A percentile compares a stretch with the other conserved stretches of the same genome.
phyloP scores from a whole-genome alignment of 2,888 invertebrate genomes.

The Choristoneura rosaceana region DNA sequence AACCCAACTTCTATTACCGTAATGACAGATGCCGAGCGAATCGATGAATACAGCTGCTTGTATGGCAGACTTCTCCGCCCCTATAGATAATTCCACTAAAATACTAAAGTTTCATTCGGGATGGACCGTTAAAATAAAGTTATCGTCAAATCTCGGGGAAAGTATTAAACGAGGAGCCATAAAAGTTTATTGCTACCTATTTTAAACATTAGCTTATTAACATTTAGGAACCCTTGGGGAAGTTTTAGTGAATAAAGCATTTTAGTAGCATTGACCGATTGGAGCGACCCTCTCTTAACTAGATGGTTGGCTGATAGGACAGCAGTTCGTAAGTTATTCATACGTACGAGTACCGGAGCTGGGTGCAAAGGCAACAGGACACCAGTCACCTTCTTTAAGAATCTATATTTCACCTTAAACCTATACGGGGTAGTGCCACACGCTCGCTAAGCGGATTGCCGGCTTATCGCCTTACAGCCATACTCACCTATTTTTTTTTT shows the following conservation, averaged over 20 bases:
- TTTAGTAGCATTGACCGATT: not conserved
- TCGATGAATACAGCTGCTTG: conserved; percentile 13
- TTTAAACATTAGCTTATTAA: conserved; percentile 33
- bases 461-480: conserved; percentile 77
- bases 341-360: not conserved
- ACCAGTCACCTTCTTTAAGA: conserved; percentile 64
- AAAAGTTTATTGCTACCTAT: conserved; percentile 30
- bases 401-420: conserved; percentile 80
- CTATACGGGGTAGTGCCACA: conserved; percentile 67
- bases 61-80: conserved; percentile 8
- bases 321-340: conserved; percentile 1
- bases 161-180: conserved; percentile 29
- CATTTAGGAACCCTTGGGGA: conserved; percentile 21
- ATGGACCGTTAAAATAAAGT: conserved; percentile 27
- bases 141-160: conserved; percentile 37
- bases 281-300: not conserved
- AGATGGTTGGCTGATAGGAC: not conserved
- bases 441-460: conserved; percentile 80
- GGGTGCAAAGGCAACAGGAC: conserved; percentile 46
- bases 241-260: conserved; percentile 15
- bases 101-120: conserved; percentile 21
- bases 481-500: conserved; percentile 75
- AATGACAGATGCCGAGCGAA: conserved; percentile 31
- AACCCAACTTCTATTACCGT: conserved; percentile 25
- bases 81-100: conserved; percentile 10